Base-by-base conservation (phyloP, 2,888 invertebrate genomes). In the Spodoptera littoralis region DNA sequence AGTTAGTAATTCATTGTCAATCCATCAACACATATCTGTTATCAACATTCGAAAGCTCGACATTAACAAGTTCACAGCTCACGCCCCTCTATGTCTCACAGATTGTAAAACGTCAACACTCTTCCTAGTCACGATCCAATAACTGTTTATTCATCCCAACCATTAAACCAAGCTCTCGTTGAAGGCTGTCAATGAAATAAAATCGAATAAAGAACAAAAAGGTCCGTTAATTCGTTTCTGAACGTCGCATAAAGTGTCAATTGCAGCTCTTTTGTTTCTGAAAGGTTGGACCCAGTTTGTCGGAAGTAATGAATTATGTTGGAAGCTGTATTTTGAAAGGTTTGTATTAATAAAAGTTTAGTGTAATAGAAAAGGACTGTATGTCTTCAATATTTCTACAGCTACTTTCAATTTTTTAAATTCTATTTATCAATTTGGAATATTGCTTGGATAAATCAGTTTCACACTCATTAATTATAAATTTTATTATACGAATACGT, bases 71-170 rank as follows among this genome's bases (percentile, higher is more conserved):
- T 60, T 43, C 49, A 61, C 36, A 61, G 46, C 51, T 68, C 62
- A 56, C 72, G 60, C 72, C 76, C 66, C 51, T 50, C 48, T 12
- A 18, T 63, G 62, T 76, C 72, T 60, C 76, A 72, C 72, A 75
- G 65, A 57, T 57, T 65, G 44, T 64, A 42, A 77, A 67, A 54
- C 73, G 77, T 73, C 75, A 70, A 70, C 70, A 52, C 63, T 48
- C 50, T 18, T n/a, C 13, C 52, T 53, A 52, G 52, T 47, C 18
- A 60, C 57, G 24, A 49, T 51, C 42, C 48, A 56, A 57, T 77
- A 69, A 73, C 65, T 62, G 68, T 64, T 77, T 77, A 68, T 73
- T 79, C 75, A 67, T 47, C 49, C 48, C 44, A 55, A 13, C 46
- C 43, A 36, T 44, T 27, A 24, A 36, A 27, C 45, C 4, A 36